These are phyloP conservation scores for Chroicocephalus ridibundus DNA, from an alignment of 2,113 vertebrate genomes.

Conservation along the genomic window DNA sequence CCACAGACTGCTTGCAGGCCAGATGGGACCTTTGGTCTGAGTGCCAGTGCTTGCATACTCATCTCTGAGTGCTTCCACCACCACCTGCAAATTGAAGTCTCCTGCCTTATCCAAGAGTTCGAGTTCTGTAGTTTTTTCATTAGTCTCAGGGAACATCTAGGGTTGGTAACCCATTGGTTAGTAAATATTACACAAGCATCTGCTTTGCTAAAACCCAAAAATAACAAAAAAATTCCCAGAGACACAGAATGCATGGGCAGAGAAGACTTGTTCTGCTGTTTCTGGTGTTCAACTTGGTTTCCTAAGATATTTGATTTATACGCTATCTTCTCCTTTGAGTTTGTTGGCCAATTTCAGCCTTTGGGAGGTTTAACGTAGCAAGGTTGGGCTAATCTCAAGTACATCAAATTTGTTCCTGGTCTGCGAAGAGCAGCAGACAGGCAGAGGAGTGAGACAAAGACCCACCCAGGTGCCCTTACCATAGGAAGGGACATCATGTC, in stretches of 20 bases:
- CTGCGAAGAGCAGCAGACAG: background rate
- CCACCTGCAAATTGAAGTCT: background rate
- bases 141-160: background rate
- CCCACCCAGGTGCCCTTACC: background rate
- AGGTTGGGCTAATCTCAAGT: background rate
- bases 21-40: background rate
- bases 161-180: background rate
- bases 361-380: background rate
- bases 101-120: background rate
- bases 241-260: background rate
- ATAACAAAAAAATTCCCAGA: background rate
- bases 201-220: background rate
- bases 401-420: background rate
- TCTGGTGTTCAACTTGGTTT: background rate
- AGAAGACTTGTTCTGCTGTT: background rate
- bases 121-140: background rate
- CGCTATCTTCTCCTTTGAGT: background rate
- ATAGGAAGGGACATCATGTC: accelerated
- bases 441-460: accelerated
- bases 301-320: background rate
- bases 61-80: background rate
- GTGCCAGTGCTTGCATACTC: background rate
- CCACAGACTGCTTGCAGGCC: background rate
- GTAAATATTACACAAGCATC: background rate
- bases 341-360: background rate